These are phyloP conservation scores for Mormyrus lacerda DNA, from an alignment of 2,113 vertebrate genomes.

Conservation along the genomic window DNA sequence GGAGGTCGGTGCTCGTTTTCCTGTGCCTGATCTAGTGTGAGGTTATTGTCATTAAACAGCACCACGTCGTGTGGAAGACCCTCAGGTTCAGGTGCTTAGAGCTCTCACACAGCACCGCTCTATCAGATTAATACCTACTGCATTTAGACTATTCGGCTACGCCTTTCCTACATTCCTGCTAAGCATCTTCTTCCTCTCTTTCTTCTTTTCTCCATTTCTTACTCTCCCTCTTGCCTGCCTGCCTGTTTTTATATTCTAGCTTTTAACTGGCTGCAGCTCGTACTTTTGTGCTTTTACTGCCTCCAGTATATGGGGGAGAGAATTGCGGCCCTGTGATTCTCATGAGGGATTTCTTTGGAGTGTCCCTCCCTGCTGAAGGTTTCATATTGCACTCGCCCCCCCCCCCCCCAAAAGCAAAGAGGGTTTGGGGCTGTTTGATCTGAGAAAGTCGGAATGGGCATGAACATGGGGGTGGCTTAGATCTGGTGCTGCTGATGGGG, in stretches of 20 bases:
- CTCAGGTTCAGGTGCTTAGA: neutral
- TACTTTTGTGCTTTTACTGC: neutral
- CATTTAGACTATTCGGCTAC: too few species aligned
- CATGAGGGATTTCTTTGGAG: neutral
- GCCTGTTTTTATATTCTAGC: neutral
- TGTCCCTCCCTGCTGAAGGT: neutral
- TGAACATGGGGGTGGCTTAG: neutral
- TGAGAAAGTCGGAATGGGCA: neutral
- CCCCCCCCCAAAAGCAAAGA: neutral
- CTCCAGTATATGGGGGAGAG: neutral
- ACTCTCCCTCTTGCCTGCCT: neutral
- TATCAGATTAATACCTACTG: too few species aligned
- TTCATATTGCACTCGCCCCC: neutral
- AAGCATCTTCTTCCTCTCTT: too few species aligned
- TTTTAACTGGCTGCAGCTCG: neutral
- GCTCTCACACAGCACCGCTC: neutral
- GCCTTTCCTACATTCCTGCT: too few species aligned
- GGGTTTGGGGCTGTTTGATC: neutral
- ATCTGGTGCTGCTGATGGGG: neutral
- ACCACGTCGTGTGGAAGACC: neutral
- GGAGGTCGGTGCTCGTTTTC: conserved; percentile 61
- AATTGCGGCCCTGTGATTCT: neutral
- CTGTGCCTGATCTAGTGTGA: neutral
- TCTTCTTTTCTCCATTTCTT: too few species aligned
- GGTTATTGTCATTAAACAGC: neutral